A percentile compares a stretch with the other conserved stretches of the same genome.
Evolutionary conservation across 2,113 vertebrate genomes (phyloP).

Genomic region (Petroica traversi): DNA sequence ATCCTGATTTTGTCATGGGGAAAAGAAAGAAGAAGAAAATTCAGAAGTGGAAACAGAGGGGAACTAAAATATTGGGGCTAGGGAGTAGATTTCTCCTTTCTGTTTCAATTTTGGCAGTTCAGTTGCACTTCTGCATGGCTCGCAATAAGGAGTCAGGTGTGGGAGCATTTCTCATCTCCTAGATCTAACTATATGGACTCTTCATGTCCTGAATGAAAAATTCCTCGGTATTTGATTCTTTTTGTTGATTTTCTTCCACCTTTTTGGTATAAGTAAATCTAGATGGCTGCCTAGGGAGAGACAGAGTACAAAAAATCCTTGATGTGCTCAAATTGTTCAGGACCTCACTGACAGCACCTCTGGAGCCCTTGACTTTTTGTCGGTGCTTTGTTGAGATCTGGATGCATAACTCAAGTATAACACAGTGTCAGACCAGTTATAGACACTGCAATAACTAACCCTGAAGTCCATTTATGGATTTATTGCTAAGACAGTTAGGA

Average conservation of each 20-base stretch:
- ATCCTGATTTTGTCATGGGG: background rate
- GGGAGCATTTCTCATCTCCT: background rate
- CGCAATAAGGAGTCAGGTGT: background rate
- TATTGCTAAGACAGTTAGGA: background rate
- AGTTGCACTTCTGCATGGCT: background rate
- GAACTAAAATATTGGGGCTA: background rate
- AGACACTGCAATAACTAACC: background rate
- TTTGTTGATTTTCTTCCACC: background rate
- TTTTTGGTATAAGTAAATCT: background rate
- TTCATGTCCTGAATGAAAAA: background rate
- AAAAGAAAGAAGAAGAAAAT: too few species aligned
- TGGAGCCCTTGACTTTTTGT: background rate
- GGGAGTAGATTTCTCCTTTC: background rate
- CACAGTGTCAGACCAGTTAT: background rate
- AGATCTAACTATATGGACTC: background rate
- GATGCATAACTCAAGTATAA: background rate
- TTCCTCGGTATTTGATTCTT: background rate
- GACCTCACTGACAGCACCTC: background rate
- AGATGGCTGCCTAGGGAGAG: background rate
- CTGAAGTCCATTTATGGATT: background rate
- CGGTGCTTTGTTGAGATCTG: background rate
- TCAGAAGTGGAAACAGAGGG: background rate
- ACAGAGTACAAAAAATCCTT: accelerated
- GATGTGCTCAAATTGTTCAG: background rate
- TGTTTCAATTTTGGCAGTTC: background rate